Conservation (phyloP, 2,113 vertebrate genomes). For the Gila orcuttii region DNA sequence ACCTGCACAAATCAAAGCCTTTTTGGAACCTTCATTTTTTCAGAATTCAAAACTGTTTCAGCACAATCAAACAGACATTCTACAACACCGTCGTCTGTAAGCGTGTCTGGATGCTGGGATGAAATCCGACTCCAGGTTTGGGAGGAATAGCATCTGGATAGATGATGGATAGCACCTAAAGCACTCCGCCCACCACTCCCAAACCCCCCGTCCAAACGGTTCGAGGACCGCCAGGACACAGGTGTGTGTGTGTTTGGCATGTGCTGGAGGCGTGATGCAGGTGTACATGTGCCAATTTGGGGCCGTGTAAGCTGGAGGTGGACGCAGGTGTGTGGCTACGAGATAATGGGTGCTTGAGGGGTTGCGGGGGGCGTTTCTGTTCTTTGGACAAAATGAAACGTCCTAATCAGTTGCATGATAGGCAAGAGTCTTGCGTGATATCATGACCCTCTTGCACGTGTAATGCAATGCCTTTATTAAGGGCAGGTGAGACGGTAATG, state of each 20-base stretch:
- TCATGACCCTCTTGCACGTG: constrained; percentile 15
- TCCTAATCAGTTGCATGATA: not conserved
- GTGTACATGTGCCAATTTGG: constrained; percentile 47
- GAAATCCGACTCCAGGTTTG: constrained; percentile 47
- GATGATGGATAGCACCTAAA: constrained; percentile 51
- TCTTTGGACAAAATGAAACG: constrained; percentile 35
- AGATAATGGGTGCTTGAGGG: constrained; percentile 49
- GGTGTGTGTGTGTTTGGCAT: constrained; percentile 60
- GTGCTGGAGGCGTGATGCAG: constrained; percentile 58
- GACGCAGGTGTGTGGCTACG: constrained; percentile 54
- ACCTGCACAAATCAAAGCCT: not conserved
- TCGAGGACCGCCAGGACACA: constrained; percentile 50
- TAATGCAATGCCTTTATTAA: constrained; percentile 44
- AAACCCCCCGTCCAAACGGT: constrained; percentile 31
- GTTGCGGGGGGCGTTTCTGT: constrained; percentile 31
- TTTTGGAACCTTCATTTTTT: not conserved
- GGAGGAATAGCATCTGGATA: constrained; percentile 53
- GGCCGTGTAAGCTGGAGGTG: constrained; percentile 40
- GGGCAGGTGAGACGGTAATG: constrained; percentile 32
- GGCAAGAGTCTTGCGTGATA: not conserved
- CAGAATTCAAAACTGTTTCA: not conserved
- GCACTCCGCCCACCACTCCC: constrained; percentile 49
- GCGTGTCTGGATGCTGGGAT: constrained; percentile 28
- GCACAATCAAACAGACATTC: not conserved
- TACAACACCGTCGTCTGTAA: constrained; percentile 2